Base-by-base conservation (phyloP, 2,113 vertebrate species). In the Macaca nemestrina region DNA sequence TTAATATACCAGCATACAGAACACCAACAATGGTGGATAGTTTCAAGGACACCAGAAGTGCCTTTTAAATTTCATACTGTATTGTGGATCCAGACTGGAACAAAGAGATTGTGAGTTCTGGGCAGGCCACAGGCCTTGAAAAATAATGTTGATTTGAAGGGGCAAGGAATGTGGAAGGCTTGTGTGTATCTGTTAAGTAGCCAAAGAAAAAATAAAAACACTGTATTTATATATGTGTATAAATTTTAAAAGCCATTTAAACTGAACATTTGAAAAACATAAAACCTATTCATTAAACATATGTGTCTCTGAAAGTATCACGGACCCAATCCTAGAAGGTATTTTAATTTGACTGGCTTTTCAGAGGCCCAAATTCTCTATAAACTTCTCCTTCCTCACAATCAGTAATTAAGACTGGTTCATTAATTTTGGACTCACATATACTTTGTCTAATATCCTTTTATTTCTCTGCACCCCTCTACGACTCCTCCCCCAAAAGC, bases 281-380 rank as follows among this genome's bases (percentile, higher is more conserved):
- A 64, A 64, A 83, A 50, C 38, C 16, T 70, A 72, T 38, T 78
- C 50, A 14, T 73, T 84, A 45, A 57, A 73, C 30, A 95, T 5
- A 61, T 1, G 43, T 80, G 43, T 78, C 85, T 76, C 86, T 75
- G 14, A 80, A 91, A 97, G 32, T 52, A 90, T 43, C 32, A 83
- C 2, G 86, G 79, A 93, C 61, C 40, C 43, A 61, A 70, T 86
- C 11, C 35, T 61, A 94, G 1, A 13, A 52, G 30, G 6, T 48
- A 83, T 75, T 95, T 96, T 92, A 89, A 83, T 81, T 85, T 88
- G 48, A 68, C 55, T 92, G 40, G 88, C 68, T 94, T 97, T 94
- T 61, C 40, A 86, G 94, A 83, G 45, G 4, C 25, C 38, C 72
- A 76, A 57, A 85, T 59, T 48, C 45, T 88, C 59, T 78, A 20